phyloP scores from a whole-genome alignment of 2,888 invertebrate species.

The Psococerastis gibbosa region DNA sequence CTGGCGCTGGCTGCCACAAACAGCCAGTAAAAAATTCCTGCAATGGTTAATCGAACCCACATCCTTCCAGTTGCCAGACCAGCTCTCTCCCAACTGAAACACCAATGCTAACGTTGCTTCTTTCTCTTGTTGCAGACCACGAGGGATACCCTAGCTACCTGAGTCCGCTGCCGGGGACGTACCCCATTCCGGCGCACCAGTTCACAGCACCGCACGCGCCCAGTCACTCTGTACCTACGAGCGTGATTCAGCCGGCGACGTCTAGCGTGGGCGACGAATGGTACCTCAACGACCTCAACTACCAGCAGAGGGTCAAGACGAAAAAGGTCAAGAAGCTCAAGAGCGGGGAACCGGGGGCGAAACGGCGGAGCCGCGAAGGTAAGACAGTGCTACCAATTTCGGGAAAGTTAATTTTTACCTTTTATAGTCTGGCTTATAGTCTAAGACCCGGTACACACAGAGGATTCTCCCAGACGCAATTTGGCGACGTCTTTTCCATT shows the following conservation, averaged over 20 bases:
- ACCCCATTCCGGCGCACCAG: conserved; percentile 8
- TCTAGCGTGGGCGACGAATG: conserved; percentile 43
- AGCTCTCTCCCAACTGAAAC: too few species aligned
- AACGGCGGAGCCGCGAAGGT: conserved; percentile 82
- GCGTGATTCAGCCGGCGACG: conserved; percentile 6
- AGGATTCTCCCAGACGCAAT: too few species aligned
- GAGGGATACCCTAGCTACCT: conserved; percentile 14
- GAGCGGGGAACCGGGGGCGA: conserved; percentile 50
- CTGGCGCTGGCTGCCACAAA: too few species aligned
- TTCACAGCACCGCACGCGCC: conserved; percentile 1
- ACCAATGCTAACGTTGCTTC: too few species aligned
- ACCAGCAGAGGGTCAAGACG: conserved; percentile 63
- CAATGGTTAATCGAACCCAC: too few species aligned
- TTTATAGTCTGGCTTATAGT: too few species aligned
- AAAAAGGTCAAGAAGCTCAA: conserved; percentile 64
- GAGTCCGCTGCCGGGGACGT: conserved; percentile 13
- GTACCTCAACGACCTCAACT: conserved; percentile 56
- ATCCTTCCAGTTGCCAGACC: too few species aligned
- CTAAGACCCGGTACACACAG: too few species aligned
- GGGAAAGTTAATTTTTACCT: too few species aligned
- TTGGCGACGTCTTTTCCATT: too few species aligned
- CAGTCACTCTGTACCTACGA: neutral
- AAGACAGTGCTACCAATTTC: too few species aligned
- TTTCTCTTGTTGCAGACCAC: conserved; percentile 11
- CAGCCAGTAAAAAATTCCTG: too few species aligned